phyloP scores from a whole-genome alignment of 2,888 invertebrate species.

The Nomada goodeniana region DNA sequence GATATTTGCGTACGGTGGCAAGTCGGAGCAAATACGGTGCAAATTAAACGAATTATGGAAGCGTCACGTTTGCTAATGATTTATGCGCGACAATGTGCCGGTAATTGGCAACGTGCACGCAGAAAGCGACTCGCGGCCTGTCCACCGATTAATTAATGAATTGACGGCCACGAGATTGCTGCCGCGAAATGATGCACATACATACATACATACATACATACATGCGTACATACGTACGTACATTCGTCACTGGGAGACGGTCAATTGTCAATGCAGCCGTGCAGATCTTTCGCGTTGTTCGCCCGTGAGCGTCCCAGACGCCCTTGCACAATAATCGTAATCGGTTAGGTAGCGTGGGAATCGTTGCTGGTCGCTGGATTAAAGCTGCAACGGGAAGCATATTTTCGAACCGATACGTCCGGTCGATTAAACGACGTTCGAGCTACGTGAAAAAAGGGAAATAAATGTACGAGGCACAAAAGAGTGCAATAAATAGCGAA shows the following conservation, averaged over 20 bases:
- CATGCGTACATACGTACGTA: slow-evolving; percentile 63
- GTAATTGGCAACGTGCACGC: slow-evolving; percentile 70
- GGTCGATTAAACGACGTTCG: slow-evolving; percentile 13
- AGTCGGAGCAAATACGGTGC: slow-evolving; percentile 65
- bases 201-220: slow-evolving; percentile 56
- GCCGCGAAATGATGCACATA: slow-evolving; percentile 69
- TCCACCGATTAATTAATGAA: slow-evolving; percentile 74
- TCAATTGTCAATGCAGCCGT: slow-evolving; percentile 50
- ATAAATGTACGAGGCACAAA: not conserved
- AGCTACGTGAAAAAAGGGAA: not conserved
- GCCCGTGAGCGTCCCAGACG: not conserved
- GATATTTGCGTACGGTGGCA: slow-evolving; percentile 17
- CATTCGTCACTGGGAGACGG: slow-evolving; percentile 67
- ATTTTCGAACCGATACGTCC: slow-evolving; percentile 27
- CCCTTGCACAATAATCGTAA: not conserved
- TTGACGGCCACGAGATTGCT: slow-evolving; percentile 73
- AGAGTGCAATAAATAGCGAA: slow-evolving; percentile 2
- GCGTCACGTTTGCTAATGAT: slow-evolving; percentile 73
- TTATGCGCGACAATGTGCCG: slow-evolving; percentile 73
- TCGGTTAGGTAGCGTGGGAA: slow-evolving; percentile 23
- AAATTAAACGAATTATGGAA: slow-evolving; percentile 74
- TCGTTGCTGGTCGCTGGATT: not conserved
- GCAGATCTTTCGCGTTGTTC: slow-evolving; percentile 26
- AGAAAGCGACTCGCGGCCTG: slow-evolving; percentile 60
- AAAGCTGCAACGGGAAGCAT: slow-evolving; percentile 1